Base-by-base conservation (phyloP, 1,140 invertebrate species). In the Sarcophaga peregrina region DNA sequence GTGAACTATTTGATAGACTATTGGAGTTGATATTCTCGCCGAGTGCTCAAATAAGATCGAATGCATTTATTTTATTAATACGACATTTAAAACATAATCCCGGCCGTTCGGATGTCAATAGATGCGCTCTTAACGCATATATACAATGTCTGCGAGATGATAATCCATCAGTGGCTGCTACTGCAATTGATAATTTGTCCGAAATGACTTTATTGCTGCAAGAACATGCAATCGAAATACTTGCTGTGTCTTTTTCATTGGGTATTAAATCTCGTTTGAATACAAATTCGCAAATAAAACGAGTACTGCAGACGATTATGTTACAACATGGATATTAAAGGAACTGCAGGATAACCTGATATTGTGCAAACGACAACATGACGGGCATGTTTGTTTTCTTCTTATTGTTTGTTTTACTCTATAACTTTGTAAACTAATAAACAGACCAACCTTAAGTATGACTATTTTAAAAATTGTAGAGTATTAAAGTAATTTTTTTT, bases 131-230 rank as follows among this genome's bases (percentile, higher is more conserved):
- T 0, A 93, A 95, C 58, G 93, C 94, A 0, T 95, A 96, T 86
- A 92, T 98, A 52, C 93, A 95, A 84, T 97, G 96, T 88, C 91
- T 98, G 62, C 94, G 96, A 75, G 95, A 94, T 84, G 91, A 93
- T 20, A 94, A 96, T 85, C 94, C 95, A 0, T 96, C 97, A 85
- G 92, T 98, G 52, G 93, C 96, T 3, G 93, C 93, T 83, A 94
- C 94, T 8, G 95, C 96, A 68, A 91, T 98, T 13, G 96, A 97
- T 82, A 94, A 94, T 89, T 91, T 98, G 52, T 94, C 96, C 0
- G 97, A 98, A 85, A 94, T 97, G 80, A 92, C 95, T 80, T 91
- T 96, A 45, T 94, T 96, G 76, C 93, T 95, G 91, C 96, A 97
- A 93, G 96, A 98, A 89, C 93, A 96, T 88, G 95, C 96, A 2